Base-by-base conservation (phyloP, 37 sponge, comb jelly and placozoan species). In the Hexactinellida sp. region DNA sequence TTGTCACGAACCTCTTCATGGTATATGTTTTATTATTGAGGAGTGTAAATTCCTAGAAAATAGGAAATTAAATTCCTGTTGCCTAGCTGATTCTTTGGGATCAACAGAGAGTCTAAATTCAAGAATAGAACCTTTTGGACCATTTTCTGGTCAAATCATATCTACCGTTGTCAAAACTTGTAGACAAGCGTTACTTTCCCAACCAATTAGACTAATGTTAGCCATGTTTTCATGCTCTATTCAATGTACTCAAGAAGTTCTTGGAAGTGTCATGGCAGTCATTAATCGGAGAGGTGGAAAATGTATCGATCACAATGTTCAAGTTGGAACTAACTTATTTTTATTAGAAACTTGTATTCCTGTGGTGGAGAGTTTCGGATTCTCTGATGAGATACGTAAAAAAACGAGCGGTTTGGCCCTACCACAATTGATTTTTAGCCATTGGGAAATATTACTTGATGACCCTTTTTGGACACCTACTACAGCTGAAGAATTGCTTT, bases 391-490 rank as follows among this genome's bases (percentile, higher is more conserved):
- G 54, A 88, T 98, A 55, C 88, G 99, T 38, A 98, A 93, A 89
- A 93, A 90, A 63, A 93, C 99, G 23, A 95, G 94, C 87, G 99
- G 99, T 24, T 85, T 93, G 16, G 99, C 99, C 16, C 95, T 89
- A 87, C 99, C 99, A 19, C 99, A 98, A 89, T 91, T 98, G 0
- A 85, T 98, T 37, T 98, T 98, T 83, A 93, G 92, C 63, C 94
- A 98, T 83, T 98, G 99, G 99, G 99, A 95, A 92, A 91, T 96
- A 36, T 89, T 97, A 35, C 89, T 86, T 55, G 84, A 39, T 30
- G 95, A 97, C 84, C 99, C 99, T 7, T 97, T 94, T 82, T 97
- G 99, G 99, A 92, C 95, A 19, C 99, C 99, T 25, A 93, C 99
- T 0, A 94, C 99, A 1, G 99, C 95, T 36, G 99, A 98, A 84